phyloP scores from a whole-genome alignment of 2,797 vertebrate species.

The Antrozous pallidus region DNA sequence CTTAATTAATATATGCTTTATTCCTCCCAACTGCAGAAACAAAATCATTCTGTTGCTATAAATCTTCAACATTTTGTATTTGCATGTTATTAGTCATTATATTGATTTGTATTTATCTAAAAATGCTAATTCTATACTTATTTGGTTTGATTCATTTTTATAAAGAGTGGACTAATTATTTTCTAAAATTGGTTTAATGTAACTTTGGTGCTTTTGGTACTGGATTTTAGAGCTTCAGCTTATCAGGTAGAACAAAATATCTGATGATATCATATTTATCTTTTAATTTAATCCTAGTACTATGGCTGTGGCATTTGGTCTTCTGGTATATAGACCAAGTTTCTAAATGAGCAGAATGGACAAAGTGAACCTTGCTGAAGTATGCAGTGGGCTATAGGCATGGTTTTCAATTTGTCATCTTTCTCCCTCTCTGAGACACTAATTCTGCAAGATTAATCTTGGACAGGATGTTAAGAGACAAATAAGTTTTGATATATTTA shows the following conservation, averaged over 20 bases:
- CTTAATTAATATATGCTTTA: not conserved
- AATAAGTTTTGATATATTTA: not conserved
- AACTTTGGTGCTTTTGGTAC: not conserved
- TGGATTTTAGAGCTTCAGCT: not conserved
- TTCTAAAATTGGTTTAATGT: not conserved
- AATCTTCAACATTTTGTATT: not conserved
- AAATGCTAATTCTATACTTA: not conserved
- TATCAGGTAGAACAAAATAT: not conserved
- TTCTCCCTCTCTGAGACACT: not conserved
- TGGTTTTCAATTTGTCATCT: not conserved
- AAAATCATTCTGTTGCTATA: not conserved
- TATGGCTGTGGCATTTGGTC: not conserved
- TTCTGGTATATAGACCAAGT: not conserved
- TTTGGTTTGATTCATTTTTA: not conserved
- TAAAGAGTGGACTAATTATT: not conserved
- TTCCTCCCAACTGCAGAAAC: not conserved
- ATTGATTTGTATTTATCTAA: conserved; percentile 14
- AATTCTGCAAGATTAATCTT: conserved; percentile 2
- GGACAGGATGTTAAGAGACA: not conserved
- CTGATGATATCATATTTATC: not conserved
- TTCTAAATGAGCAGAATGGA: not conserved
- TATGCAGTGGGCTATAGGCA: not conserved
- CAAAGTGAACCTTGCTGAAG: not conserved
- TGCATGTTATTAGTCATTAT: not conserved
- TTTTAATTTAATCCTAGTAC: not conserved